phyloP scores from a whole-genome alignment of 2,797 vertebrate genomes.

The Peromyscus aztecus region DNA sequence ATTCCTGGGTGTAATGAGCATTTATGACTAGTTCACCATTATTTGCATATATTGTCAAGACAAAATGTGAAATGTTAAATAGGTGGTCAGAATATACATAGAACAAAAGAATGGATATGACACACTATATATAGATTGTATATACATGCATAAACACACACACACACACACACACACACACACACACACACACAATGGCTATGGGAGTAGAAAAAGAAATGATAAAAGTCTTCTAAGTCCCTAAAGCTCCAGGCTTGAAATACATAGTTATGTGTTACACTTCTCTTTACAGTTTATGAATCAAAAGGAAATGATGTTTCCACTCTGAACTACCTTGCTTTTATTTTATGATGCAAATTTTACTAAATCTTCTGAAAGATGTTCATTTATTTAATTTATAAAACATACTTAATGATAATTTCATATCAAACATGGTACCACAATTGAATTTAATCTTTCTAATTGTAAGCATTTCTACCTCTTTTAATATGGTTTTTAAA shows the following conservation, averaged over 20 bases:
- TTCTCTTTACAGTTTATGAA: conserved; percentile 20
- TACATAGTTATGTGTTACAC: background rate
- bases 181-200: background rate
- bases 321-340: conserved; percentile 39
- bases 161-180: background rate
- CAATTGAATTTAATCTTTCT: conserved; percentile 9
- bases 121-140: background rate
- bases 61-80: conserved; percentile 19
- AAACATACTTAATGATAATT: conserved; percentile 43
- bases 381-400: background rate
- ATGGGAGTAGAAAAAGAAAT: conserved; percentile 12
- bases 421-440: background rate
- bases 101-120: conserved; percentile 44
- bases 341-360: conserved; percentile 49
- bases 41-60: conserved; percentile 15
- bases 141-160: background rate
- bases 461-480: background rate
- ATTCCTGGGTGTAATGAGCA: background rate
- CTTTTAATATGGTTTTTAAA: background rate
- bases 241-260: conserved; percentile 27
- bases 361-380: conserved; percentile 54
- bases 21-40: conserved; percentile 23
- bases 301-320: conserved; percentile 53
- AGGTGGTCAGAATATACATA: conserved; percentile 45
- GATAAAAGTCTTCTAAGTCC: conserved; percentile 47